Conservation (phyloP, 2,888 invertebrate species). For the Mantis religiosa region DNA sequence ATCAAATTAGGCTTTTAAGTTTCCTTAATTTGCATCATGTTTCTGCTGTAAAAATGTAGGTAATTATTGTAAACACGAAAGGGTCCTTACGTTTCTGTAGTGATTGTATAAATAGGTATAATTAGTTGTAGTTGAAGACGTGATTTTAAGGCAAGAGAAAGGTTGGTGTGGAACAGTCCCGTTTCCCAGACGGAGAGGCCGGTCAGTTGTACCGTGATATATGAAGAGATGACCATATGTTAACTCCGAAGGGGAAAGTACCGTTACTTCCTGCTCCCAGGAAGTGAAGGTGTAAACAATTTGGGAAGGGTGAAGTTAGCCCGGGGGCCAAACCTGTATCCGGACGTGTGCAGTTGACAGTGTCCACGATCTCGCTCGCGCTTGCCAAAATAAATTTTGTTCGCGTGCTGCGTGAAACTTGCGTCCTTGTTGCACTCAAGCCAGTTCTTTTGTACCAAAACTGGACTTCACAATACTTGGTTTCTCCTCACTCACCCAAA, state of each 20-base stretch:
- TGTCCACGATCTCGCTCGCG: neutral
- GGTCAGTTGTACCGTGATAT: neutral
- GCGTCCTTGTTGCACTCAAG: neutral
- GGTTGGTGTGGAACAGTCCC: too few relatives aligned
- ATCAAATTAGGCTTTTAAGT: too few relatives aligned
- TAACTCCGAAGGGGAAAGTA: neutral
- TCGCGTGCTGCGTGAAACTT: neutral
- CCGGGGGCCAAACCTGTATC: neutral
- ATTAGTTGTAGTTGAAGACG: too few relatives aligned
- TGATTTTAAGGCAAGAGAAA: too few relatives aligned
- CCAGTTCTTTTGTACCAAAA: neutral
- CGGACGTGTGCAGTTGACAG: neutral
- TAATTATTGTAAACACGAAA: too few relatives aligned
- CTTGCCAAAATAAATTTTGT: neutral
- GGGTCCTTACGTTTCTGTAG: too few relatives aligned
- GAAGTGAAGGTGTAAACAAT: neutral
- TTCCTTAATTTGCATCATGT: too few relatives aligned
- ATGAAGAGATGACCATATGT: neutral
- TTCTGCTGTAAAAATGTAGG: too few relatives aligned
- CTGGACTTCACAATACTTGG: neutral
- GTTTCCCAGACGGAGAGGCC: too few relatives aligned
- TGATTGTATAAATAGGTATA: too few relatives aligned
- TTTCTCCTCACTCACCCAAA: neutral
- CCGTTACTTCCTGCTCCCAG: neutral
- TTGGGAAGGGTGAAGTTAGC: neutral